phyloP scores from a whole-genome alignment of 2,797 vertebrate genomes.

The Lepus townsendii region DNA sequence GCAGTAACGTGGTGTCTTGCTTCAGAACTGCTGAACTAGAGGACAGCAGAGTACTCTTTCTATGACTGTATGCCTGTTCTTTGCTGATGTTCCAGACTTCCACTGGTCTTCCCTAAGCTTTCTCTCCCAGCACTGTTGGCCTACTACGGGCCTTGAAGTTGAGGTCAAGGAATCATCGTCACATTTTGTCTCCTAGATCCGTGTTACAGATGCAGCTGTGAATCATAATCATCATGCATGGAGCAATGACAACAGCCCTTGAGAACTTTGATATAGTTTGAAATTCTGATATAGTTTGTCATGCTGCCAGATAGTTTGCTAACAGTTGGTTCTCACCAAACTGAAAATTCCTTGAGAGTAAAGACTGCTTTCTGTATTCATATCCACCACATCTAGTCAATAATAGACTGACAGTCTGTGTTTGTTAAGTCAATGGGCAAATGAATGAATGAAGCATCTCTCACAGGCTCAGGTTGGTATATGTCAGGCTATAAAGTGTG shows the following conservation, averaged over 20 bases:
- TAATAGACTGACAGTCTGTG: neutral
- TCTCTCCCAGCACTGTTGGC: neutral
- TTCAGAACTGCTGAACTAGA: neutral
- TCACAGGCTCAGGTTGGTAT: neutral
- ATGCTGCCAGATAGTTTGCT: neutral
- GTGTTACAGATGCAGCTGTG: neutral
- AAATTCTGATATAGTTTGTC: neutral
- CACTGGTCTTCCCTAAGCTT: neutral
- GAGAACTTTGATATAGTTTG: neutral
- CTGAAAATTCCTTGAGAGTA: neutral
- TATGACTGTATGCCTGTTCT: neutral
- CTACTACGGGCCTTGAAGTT: neutral
- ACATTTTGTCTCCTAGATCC: neutral
- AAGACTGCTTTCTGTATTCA: neutral
- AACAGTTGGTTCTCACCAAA: neutral
- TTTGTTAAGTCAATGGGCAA: conserved; percentile 11
- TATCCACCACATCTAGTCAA: neutral
- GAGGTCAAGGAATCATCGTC: neutral
- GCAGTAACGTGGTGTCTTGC: neutral
- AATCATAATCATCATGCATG: neutral
- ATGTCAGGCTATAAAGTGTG: neutral
- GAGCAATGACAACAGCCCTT: neutral
- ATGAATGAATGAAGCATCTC: neutral
- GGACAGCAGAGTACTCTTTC: neutral
- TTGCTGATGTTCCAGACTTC: neutral